Evolutionary conservation across 2,888 invertebrate genomes (phyloP), one percentile per base, ranked within the genome.

Genomic region (Gymnocheta viridis): DNA sequence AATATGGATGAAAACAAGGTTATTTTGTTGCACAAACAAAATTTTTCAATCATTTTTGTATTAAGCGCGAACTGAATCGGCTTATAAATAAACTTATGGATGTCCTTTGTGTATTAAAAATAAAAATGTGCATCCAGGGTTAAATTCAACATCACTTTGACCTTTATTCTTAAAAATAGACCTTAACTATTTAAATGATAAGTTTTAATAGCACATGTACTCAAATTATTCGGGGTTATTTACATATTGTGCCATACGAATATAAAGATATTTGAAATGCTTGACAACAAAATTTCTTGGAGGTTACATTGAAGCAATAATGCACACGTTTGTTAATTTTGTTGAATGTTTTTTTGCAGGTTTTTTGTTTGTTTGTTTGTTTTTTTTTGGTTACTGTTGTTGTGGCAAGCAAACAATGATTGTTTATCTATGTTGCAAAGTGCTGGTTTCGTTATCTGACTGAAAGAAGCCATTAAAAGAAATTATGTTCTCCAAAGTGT

Each of bases 391-490:
- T 54, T 62, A 49, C 27, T 38, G 49, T 70, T 77, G 35, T 66
- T 47, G 69, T 69, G 76, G 80, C 72, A 80, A 64, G 56, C 17
- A 73, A 44, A 67, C 66, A 74, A 67, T 82, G 62, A 76, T 70
- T 72, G 81, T 85, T 84, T 78, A 86, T 82, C 38, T 81, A 19
- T 56, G 72, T 56, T 72, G 62, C 72, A 56, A 79, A 72, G 54
- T 86, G 87, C 86, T 88, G 88, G 87, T 74, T 80, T 29, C 24
- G 72, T 89, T 89, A 90, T 90, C 89, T 89, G 88, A 88, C 89
- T 74, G 88, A 88, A 88, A 88, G 88, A 82, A 85, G 88, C 91
- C 88, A 91, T 90, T 90, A 91, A 91, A 91, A 89, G 91, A 89
- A 90, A 90, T 90, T 90, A 89, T 90, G 88, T 88, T 91, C 88